These are phyloP conservation scores for Penaeus indicus DNA, from an alignment of 1,140 invertebrate species.

Conservation along the genomic window DNA sequence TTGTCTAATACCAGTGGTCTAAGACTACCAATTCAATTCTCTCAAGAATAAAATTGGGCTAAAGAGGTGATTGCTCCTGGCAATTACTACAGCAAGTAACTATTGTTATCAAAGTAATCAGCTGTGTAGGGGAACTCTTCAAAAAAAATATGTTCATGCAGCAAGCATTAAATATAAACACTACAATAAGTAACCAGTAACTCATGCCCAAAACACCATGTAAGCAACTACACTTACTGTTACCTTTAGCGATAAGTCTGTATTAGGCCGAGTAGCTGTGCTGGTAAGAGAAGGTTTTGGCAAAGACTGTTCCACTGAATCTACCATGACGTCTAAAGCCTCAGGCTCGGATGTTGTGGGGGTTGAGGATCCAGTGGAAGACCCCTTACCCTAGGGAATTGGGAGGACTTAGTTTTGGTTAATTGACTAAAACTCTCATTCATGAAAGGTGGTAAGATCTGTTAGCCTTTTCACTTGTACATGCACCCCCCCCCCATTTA, in stretches of 20 bases:
- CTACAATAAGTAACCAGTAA: not conserved
- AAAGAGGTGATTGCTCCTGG: no score
- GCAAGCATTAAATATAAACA: not conserved
- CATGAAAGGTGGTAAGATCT: no score
- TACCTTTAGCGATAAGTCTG: slow-evolving; percentile 79
- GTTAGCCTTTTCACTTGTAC: no score
- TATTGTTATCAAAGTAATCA: no score
- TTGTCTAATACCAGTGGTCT: no score
- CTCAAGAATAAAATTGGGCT: no score
- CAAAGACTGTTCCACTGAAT: slow-evolving; percentile 63
- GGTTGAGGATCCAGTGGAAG: slow-evolving; percentile 67
- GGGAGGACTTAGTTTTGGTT: not conserved
- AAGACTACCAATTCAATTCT: no score
- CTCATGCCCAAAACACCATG: not conserved
- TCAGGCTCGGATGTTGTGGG: slow-evolving; percentile 75
- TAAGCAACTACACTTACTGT: slow-evolving; percentile 54
- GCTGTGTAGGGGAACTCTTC: no score
- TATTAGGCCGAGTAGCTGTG: slow-evolving; percentile 74
- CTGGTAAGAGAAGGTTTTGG: slow-evolving; percentile 51
- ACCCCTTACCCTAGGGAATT: slow-evolving; percentile 58
- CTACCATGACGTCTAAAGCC: slow-evolving; percentile 66
- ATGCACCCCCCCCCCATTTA: no score
- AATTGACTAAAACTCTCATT: no score
- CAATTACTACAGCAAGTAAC: no score
- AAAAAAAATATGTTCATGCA: no score